Conservation (phyloP, 2,113 vertebrate species). For the Ahaetulla prasina region DNA sequence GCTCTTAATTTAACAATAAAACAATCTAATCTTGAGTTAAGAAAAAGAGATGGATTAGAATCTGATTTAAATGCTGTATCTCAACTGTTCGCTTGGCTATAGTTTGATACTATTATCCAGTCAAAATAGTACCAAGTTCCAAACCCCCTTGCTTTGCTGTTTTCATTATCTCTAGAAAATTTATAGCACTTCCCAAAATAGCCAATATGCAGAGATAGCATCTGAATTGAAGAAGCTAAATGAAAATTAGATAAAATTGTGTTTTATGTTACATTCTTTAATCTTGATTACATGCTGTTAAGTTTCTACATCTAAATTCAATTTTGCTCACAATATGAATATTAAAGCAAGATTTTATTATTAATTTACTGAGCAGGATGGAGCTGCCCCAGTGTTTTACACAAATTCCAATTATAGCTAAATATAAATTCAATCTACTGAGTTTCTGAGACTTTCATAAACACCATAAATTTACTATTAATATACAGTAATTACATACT, state of each 20-base stretch:
- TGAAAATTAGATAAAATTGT: not conserved
- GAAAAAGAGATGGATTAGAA: not conserved
- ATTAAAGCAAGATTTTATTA: not conserved
- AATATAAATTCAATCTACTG: not conserved
- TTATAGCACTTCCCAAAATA: not conserved
- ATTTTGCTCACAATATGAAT: not conserved
- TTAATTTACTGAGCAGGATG: not conserved
- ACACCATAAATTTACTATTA: not conserved
- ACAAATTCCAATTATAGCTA: not conserved
- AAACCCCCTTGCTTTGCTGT: conserved; percentile 36
- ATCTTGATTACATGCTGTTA: not conserved
- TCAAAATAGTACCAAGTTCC: conserved; percentile 34
- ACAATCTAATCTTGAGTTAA: not conserved
- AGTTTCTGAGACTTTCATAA: not conserved
- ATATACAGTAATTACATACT: not conserved
- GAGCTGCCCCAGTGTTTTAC: not conserved
- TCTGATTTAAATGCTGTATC: not conserved
- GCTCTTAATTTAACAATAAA: not conserved
- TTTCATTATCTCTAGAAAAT: conserved; percentile 52
- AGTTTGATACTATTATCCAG: conserved; percentile 13
- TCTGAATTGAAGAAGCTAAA: not conserved
- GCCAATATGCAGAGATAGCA: not conserved
- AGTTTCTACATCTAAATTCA: not conserved
- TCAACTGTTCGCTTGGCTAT: not conserved
- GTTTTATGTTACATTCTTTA: not conserved